Percentiles rank a stretch among this genome's conserved stretches.
Evolutionary conservation across 2,888 invertebrate genomes (phyloP).

Genomic region (Tribolium freemani): DNA sequence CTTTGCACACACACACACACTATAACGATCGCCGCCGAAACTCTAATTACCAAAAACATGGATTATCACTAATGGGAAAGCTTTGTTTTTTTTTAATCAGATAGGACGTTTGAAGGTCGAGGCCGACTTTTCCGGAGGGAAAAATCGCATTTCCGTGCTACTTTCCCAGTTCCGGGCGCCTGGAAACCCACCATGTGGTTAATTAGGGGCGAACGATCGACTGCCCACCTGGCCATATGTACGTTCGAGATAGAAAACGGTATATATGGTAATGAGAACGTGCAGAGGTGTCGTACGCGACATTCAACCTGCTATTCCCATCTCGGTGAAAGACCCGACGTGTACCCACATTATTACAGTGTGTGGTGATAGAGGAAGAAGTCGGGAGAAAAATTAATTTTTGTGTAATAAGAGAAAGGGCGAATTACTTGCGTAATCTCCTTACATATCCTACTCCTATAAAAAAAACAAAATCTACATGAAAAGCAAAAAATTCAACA

Average conservation of each 20-base stretch:
- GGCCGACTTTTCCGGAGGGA: too few relatives aligned
- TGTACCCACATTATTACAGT: constrained; percentile 47
- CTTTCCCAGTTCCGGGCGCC: constrained; percentile 13
- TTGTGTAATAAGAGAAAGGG: too few relatives aligned
- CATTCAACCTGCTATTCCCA: constrained; percentile 59
- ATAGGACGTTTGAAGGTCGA: too few relatives aligned
- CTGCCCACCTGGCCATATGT: constrained; percentile 16
- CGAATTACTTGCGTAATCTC: too few relatives aligned
- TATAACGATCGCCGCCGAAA: neutral
- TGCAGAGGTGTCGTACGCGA: constrained; percentile 58
- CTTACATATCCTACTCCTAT: too few relatives aligned
- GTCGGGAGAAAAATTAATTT: too few relatives aligned
- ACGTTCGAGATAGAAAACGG: constrained; percentile 2
- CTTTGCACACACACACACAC: neutral
- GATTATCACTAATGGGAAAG: neutral
- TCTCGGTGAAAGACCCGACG: constrained; percentile 59
- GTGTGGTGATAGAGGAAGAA: too few relatives aligned
- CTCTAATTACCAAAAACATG: neutral
- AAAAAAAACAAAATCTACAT: too few relatives aligned
- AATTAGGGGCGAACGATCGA: constrained; percentile 23
- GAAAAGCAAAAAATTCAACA: too few relatives aligned
- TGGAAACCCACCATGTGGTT: neutral
- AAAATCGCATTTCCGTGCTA: constrained; percentile 1
- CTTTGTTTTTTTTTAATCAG: too few relatives aligned
- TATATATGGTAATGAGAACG: constrained; percentile 53